These are phyloP conservation scores for Phengaris alcon DNA, from an alignment of 2,888 invertebrate species.

Conservation along the genomic window DNA sequence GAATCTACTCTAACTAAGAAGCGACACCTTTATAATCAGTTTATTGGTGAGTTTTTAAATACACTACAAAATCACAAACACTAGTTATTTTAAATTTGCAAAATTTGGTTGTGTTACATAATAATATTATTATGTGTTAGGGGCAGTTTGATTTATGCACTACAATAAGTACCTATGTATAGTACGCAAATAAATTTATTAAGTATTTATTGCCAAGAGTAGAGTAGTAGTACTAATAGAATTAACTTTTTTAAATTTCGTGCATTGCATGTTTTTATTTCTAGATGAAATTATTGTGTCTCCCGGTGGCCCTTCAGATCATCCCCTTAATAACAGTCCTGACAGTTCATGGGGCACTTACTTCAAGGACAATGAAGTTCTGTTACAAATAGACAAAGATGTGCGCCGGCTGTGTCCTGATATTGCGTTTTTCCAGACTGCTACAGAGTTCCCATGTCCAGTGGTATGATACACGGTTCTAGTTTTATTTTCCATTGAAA, in stretches of 20 bases:
- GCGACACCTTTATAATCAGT: conserved; percentile 88
- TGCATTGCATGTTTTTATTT: conserved; percentile 40
- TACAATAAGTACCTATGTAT: too few species aligned
- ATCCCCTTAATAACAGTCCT: conserved; percentile 96
- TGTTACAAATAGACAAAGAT: conserved; percentile 98
- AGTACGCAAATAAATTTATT: too few species aligned
- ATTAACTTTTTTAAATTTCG: too few species aligned
- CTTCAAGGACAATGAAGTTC: conserved; percentile 98
- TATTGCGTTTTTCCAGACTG: conserved; percentile 96
- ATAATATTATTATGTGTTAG: too few species aligned
- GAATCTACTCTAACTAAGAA: conserved; percentile 84
- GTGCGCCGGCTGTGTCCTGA: conserved; percentile 96
- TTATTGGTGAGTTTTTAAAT: conserved; percentile 81
- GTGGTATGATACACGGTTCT: conserved; percentile 66
- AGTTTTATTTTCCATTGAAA: too few species aligned
- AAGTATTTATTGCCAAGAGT: too few species aligned
- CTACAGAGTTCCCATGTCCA: conserved; percentile 93
- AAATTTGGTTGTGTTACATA: too few species aligned
- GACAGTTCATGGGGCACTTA: conserved; percentile 97
- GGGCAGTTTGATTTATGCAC: too few species aligned
- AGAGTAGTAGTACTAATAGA: too few species aligned
- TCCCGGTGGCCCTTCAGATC: conserved; percentile 88
- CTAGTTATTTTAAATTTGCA: too few species aligned
- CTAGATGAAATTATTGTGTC: conserved; percentile 92
- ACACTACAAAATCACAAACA: neutral